Percentiles rank a stretch among this genome's conserved stretches.
phyloP scores from a whole-genome alignment of 2,113 vertebrate species.

The Cottus gobio region DNA sequence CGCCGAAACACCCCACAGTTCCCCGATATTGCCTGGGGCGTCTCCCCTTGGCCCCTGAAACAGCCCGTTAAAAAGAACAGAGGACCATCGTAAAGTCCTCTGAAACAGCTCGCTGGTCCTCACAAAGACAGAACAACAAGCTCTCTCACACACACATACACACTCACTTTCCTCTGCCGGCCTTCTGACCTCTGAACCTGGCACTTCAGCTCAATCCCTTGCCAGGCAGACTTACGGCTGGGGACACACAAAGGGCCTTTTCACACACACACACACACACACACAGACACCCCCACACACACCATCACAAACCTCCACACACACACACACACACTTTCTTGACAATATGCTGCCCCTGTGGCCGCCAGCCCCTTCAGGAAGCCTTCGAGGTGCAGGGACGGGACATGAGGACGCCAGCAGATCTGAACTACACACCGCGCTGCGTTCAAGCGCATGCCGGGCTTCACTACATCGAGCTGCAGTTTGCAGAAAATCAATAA shows the following conservation, averaged over 20 bases:
- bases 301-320: not conserved
- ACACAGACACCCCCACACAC: constrained; percentile 1
- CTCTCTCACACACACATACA: not conserved
- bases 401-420: constrained; percentile 44
- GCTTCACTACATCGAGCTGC: not conserved
- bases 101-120: not conserved
- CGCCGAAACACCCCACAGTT: not conserved
- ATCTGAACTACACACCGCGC: constrained; percentile 23
- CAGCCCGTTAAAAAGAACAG: not conserved
- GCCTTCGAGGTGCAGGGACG: constrained; percentile 41
- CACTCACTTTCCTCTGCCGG: constrained; percentile 14
- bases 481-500: not conserved
- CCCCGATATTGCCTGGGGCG: not conserved
- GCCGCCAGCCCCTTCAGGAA: constrained; percentile 64
- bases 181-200: constrained; percentile 63
- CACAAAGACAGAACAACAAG: not conserved
- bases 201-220: constrained; percentile 56
- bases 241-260: constrained; percentile 76
- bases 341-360: constrained; percentile 34
- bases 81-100: not conserved
- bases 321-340: not conserved
- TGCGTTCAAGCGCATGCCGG: not conserved
- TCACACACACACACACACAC: constrained; percentile 57
- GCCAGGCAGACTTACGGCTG: constrained; percentile 77
- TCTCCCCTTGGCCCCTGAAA: not conserved